Base-by-base conservation (phyloP, 2,797 vertebrate genomes). In the Premnoplex brunnescens region DNA sequence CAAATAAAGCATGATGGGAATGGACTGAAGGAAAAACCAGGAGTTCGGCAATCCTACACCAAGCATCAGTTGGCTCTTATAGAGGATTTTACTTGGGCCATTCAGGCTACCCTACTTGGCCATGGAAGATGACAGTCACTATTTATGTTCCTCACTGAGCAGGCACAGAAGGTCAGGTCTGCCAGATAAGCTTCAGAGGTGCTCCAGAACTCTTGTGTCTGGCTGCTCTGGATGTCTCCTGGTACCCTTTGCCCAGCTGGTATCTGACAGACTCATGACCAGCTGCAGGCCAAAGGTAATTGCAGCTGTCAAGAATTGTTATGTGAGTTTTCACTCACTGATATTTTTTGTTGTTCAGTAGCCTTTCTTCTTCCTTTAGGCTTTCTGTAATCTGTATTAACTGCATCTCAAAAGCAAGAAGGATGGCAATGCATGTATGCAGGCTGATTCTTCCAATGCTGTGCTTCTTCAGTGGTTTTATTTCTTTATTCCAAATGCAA, bases 231-330 rank as follows among this genome's bases (percentile, higher is more conserved):
- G 18, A 26, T 60, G 36, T 24, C 59, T 90, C 58, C 37, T 26
- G 21, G 74, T 75, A 55, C 20, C 2, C 37, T 91, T 72, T 76
- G 81, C 67, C 84, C 86, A 91, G 84, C 71, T 94, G 92, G 55
- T 85, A 66, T 85, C 86, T 91, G 89, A 77, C 91, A 85, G 55
- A 39, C 63, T 87, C 59, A 39, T 55, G 78, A 54, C 59, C 77
- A 79, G 67, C 77, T 92, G 84, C 77, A 85, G 86, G 91, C 88
- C 89, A 79, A 91, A 92, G 86, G 81, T 92, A 96, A 93, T 92
- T 95, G 84, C 48, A 87, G 92, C 89, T 91, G 94, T 81, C 89
- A 96, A 58, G 55, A 91, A 49, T 1, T 6, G 51, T 95, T 89
- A 75, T 13, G 30, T 28, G 51, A 91, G 19, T 81, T 90, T 84